These are phyloP conservation scores for Stichodactyla mertensii DNA, from an alignment of 64 coral and sea anemone species.

Conservation along the genomic window DNA sequence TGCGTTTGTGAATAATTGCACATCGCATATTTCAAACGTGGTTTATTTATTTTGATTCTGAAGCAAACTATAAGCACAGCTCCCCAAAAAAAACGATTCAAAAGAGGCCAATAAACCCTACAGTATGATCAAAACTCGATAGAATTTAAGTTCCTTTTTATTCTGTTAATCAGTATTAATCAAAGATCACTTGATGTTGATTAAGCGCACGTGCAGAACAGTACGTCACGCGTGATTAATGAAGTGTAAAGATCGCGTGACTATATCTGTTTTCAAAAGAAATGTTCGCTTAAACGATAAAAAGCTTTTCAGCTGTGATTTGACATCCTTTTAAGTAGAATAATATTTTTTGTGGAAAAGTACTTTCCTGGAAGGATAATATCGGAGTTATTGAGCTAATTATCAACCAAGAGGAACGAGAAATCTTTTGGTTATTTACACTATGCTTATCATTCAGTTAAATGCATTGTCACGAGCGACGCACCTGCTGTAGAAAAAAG, in stretches of 20 bases:
- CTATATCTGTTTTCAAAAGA: neutral
- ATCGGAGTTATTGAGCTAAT: neutral
- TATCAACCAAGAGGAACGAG: neutral
- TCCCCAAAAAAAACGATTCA: too few species aligned
- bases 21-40: too few species aligned
- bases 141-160: neutral
- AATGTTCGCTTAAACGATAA: neutral
- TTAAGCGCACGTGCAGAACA: neutral
- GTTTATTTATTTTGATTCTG: too few species aligned
- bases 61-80: too few species aligned
- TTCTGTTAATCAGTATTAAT: neutral
- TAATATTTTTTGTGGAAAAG: constrained; percentile 1
- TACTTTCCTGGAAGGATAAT: neutral
- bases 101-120: too few species aligned
- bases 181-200: neutral
- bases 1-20: too few species aligned
- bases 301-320: neutral
- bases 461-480: neutral
- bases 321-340: neutral
- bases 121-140: too few species aligned
- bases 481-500: neutral
- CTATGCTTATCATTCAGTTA: neutral
- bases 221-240: neutral
- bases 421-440: neutral
- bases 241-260: neutral